phyloP scores from a whole-genome alignment of 2,113 vertebrate species.

The Nothoprocta perdicaria region DNA sequence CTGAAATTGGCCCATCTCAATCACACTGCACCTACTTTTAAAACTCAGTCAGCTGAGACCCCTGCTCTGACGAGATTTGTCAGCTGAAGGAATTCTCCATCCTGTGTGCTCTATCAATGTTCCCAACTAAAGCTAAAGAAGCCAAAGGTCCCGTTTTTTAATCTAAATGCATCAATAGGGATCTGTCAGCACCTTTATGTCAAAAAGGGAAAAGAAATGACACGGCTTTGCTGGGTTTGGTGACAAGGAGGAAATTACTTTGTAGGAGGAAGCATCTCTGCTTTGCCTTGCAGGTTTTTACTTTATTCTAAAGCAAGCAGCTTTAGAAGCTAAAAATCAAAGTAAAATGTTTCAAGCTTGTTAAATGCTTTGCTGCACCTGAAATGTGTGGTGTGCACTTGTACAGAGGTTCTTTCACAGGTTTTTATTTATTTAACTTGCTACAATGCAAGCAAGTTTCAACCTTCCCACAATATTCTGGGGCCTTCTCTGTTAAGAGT shows the following conservation, averaged over 20 bases:
- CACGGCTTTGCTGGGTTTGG: neutral
- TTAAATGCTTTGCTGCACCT: fast-evolving
- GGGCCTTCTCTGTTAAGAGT: neutral
- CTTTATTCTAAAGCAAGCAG: neutral
- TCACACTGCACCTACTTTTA: neutral
- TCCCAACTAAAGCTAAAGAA: neutral
- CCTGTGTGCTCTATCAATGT: neutral
- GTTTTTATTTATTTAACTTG: neutral
- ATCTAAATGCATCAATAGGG: neutral
- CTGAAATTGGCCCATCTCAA: neutral
- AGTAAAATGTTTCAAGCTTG: neutral
- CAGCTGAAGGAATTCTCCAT: neutral
- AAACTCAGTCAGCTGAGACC: neutral
- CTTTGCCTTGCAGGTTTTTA: neutral
- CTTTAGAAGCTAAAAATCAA: neutral
- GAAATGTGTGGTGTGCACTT: neutral
- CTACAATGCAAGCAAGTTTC: neutral
- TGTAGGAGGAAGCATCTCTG: neutral
- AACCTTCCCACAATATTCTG: neutral
- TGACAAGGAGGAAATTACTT: neutral
- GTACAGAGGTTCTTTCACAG: neutral
- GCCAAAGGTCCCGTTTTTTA: neutral
- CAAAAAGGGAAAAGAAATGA: neutral
- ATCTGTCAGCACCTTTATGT: neutral
- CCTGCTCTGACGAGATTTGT: neutral